Percentiles rank a stretch among this genome's conserved stretches.
Conservation (phyloP, 1,140 invertebrate species). For the Chrysomallon squamiferum region DNA sequence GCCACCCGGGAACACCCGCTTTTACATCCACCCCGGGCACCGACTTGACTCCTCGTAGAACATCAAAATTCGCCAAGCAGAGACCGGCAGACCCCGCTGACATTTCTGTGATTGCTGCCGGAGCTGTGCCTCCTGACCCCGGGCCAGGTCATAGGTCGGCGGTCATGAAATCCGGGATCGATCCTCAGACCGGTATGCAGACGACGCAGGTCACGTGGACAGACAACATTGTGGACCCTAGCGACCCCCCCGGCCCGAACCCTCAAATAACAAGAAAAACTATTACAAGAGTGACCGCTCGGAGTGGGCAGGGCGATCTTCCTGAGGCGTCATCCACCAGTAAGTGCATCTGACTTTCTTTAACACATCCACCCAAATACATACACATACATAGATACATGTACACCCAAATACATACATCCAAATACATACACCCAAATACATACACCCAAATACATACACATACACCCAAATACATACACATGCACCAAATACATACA, state of each 20-base stretch:
- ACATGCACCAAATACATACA: too few species aligned
- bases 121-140: constrained; percentile 30
- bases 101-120: constrained; percentile 24
- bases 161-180: constrained; percentile 36
- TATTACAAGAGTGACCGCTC: constrained; percentile 44
- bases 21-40: constrained; percentile 31
- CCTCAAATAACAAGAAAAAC: constrained; percentile 47
- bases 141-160: constrained; percentile 37
- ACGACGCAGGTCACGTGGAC: constrained; percentile 46
- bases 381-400: too few species aligned
- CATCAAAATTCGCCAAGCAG: neutral
- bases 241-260: constrained; percentile 37
- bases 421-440: too few species aligned
- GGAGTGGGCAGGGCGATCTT: constrained; percentile 28
- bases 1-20: constrained; percentile 20
- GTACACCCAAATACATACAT: too few species aligned
- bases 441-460: too few species aligned
- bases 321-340: constrained; percentile 27
- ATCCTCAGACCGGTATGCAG: constrained; percentile 35
- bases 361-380: too few species aligned
- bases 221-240: constrained; percentile 39
- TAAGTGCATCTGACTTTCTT: too few species aligned
- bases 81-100: constrained; percentile 8
- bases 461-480: too few species aligned
- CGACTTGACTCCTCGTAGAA: constrained; percentile 1